These are phyloP conservation scores for Tretioscincus oriximinensis DNA, from an alignment of 2,113 vertebrate species.

Conservation along the genomic window DNA sequence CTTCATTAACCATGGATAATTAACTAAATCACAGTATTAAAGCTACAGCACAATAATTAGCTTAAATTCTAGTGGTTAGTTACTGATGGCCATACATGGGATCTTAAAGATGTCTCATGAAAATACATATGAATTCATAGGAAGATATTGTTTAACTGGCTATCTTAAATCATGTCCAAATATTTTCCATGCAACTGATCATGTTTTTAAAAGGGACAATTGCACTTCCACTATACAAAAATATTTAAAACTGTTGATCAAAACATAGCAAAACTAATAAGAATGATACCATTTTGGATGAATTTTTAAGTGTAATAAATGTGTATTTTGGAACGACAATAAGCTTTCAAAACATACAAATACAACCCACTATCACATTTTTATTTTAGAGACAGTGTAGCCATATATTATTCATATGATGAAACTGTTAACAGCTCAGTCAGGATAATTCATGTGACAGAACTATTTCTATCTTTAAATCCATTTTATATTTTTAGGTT, in stretches of 20 bases:
- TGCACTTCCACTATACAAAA: neutral
- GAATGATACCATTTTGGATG: neutral
- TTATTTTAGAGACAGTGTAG: no score
- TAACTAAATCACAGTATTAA: constrained; percentile 47
- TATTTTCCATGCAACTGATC: neutral
- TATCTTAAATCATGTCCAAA: no score
- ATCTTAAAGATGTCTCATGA: neutral
- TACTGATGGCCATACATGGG: constrained; percentile 33
- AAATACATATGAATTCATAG: neutral
- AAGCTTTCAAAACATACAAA: no score
- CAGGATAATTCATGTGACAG: no score
- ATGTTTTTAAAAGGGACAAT: neutral
- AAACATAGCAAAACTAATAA: neutral
- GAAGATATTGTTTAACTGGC: neutral
- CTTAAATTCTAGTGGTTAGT: constrained; percentile 54
- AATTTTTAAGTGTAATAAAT: no score
- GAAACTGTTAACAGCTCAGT: no score
- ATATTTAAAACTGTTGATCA: neutral
- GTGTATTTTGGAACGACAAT: no score
- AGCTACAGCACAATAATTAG: constrained; percentile 46
- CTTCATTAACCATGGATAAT: constrained; percentile 60
- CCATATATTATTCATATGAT: no score
- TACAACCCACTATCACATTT: no score
- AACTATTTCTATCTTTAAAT: no score
- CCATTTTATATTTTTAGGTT: no score